Evolutionary conservation across 2,888 invertebrate genomes (phyloP).

Genomic region (Drosophila anomelani): DNA sequence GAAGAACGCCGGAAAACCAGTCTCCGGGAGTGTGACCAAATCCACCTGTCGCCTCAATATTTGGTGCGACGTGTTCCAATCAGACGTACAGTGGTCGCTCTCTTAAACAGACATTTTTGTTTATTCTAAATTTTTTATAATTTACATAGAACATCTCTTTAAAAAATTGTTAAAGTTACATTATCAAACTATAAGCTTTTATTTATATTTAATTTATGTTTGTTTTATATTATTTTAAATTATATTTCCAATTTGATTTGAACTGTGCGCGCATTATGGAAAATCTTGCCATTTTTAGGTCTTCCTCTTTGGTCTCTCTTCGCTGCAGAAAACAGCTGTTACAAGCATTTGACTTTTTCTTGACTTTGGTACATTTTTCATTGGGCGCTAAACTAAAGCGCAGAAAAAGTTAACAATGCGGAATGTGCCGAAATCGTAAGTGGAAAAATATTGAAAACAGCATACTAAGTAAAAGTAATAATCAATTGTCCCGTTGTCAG

Average conservation of each 20-base stretch:
- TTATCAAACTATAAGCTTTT: background rate
- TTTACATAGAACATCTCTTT: too few relatives aligned
- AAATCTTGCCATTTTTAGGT: background rate
- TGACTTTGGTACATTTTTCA: constrained; percentile 55
- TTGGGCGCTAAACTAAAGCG: constrained; percentile 51
- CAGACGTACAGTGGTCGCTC: background rate
- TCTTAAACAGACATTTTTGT: background rate
- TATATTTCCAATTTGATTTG: background rate
- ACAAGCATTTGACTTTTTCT: constrained; percentile 48
- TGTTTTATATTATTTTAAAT: too few relatives aligned
- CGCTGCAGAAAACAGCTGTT: constrained; percentile 38
- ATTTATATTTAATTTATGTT: background rate
- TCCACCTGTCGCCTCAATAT: background rate
- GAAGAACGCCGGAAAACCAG: constrained; percentile 24
- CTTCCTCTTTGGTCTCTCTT: background rate
- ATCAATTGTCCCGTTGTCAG: constrained; percentile 41
- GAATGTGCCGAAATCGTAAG: constrained; percentile 79
- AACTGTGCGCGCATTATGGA: background rate
- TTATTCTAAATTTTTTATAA: background rate
- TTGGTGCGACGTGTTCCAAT: background rate
- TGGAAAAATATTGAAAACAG: background rate
- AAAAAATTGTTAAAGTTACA: background rate
- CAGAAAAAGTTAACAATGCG: constrained; percentile 63
- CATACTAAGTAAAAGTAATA: background rate
- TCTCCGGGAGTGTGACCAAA: constrained; percentile 37